Conservation (phyloP, 2,797 vertebrate species). For the Myiotriccus ornatus region DNA sequence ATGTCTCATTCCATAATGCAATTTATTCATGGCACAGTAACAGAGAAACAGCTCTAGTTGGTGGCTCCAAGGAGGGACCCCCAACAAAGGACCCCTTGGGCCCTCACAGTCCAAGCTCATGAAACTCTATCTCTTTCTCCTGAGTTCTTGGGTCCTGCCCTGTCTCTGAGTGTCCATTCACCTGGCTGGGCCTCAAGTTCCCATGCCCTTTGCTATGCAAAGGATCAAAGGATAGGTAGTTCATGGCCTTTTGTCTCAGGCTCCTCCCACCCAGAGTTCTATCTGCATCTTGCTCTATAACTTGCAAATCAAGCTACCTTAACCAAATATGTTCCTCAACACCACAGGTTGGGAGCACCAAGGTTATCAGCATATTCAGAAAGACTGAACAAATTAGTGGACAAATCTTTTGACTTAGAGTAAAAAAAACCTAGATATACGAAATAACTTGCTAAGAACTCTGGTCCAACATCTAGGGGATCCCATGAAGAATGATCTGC, state of each 20-base stretch:
- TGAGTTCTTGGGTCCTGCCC: background rate
- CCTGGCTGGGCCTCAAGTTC: too few relatives aligned
- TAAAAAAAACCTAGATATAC: background rate
- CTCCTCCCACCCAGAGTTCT: background rate
- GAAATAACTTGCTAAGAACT: background rate
- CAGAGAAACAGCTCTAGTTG: background rate
- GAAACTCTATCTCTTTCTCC: background rate
- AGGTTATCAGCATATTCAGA: background rate
- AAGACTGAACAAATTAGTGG: background rate
- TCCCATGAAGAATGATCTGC: background rate
- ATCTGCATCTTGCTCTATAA: background rate
- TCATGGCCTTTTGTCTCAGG: too few relatives aligned
- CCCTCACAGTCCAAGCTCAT: background rate
- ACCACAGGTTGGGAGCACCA: background rate
- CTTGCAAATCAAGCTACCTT: accelerated
- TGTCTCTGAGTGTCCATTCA: background rate
- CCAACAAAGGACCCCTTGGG: background rate
- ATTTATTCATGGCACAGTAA: background rate
- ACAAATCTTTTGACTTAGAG: background rate
- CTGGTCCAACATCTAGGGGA: background rate
- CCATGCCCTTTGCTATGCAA: accelerated
- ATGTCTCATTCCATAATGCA: background rate
- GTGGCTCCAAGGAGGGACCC: background rate
- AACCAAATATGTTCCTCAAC: background rate
- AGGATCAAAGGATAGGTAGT: background rate